These are phyloP conservation scores for Holothuria leucospilota DNA, from an alignment of 53 echinoderm and acorn worm species.

Conservation along the genomic window DNA sequence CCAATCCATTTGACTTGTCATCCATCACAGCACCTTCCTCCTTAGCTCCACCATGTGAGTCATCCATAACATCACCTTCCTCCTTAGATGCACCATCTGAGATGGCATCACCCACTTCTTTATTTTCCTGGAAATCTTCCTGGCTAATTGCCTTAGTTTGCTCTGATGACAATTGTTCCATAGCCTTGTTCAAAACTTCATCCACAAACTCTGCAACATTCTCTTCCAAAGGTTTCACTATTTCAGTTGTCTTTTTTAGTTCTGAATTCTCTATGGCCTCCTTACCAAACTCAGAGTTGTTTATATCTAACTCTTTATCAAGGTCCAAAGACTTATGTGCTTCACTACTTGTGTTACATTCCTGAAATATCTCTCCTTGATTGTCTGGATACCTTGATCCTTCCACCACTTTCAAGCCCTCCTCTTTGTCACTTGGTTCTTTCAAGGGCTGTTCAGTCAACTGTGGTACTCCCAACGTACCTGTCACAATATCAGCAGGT, in stretches of 20 bases:
- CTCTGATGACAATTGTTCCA: conserved; percentile 3
- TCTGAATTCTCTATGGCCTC: not conserved
- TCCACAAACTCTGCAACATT: conserved; percentile 16
- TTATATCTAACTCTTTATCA: conserved; percentile 22
- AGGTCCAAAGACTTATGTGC: conserved; percentile 4
- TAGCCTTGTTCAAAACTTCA: conserved; percentile 30
- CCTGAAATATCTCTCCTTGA: conserved; percentile 14
- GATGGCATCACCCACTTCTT: conserved; percentile 5
- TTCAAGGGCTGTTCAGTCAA: not conserved
- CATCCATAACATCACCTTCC: not conserved
- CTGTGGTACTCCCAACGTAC: not conserved
- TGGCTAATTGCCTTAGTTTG: not conserved
- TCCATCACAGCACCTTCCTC: not conserved
- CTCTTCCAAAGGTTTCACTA: not conserved
- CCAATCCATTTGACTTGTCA: not conserved
- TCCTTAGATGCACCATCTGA: not conserved
- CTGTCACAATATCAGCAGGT: not conserved
- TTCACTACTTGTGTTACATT: conserved; percentile 17
- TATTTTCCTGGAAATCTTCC: not conserved
- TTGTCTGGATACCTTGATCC: not conserved
- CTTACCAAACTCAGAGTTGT: not conserved
- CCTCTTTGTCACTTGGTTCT: conserved; percentile 34
- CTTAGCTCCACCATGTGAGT: not conserved
- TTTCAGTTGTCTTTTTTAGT: too few relatives aligned
- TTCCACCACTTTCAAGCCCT: conserved; percentile 32